Percentiles rank a stretch among this genome's conserved stretches.
Evolutionary conservation across 2,888 invertebrate genomes (phyloP).

Genomic region (Acleris cristana): DNA sequence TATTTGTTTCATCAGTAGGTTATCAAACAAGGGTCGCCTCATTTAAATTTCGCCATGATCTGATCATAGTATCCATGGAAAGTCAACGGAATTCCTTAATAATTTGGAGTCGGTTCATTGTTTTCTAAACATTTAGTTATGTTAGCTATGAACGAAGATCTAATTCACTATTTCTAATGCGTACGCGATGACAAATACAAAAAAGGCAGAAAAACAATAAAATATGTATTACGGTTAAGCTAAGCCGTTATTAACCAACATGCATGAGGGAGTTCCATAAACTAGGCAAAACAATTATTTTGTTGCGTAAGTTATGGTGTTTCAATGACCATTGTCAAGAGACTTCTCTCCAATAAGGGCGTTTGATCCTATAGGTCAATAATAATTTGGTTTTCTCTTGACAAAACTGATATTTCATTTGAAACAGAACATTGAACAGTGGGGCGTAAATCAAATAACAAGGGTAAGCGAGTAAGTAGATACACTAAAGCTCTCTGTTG

Average conservation of each 20-base stretch:
- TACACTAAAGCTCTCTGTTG: conserved; percentile 70
- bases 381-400: conserved; percentile 52
- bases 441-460: conserved; percentile 71
- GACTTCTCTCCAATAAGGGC: conserved; percentile 28
- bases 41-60: no score
- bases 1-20: no score
- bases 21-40: no score
- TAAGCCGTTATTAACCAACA: conserved; percentile 55
- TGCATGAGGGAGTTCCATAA: conserved; percentile 52
- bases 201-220: conserved; percentile 10
- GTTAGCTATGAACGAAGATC: conserved; percentile 11
- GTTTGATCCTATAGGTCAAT: conserved; percentile 16
- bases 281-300: conserved; percentile 44
- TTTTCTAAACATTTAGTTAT: no score
- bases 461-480: conserved; percentile 73
- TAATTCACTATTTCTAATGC: conserved; percentile 23
- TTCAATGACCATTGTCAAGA: conserved; percentile 51
- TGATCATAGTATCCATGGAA: no score
- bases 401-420: conserved; percentile 45
- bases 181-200: conserved; percentile 32
- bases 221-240: conserved; percentile 43
- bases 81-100: no score
- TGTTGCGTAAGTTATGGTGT: conserved; percentile 47
- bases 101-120: no score
- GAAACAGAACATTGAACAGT: conserved; percentile 58